phyloP scores from a whole-genome alignment of 2,113 vertebrate species.

The Sinosuthora webbiana region DNA sequence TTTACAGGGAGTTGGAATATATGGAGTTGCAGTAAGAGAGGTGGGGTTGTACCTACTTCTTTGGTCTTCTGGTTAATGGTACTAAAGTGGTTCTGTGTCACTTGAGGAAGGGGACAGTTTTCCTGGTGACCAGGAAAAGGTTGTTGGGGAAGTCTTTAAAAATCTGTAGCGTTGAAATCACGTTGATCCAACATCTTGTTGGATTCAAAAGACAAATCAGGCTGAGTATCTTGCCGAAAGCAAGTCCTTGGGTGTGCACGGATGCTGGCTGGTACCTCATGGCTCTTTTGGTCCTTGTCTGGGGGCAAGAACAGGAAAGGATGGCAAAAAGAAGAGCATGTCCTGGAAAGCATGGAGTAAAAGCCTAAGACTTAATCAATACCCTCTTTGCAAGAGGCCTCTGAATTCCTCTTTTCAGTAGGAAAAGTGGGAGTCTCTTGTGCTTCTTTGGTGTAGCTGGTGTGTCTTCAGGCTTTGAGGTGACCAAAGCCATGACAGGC shows the following conservation, averaged over 20 bases:
- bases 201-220: not conserved
- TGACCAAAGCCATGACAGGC: not conserved
- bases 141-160: not conserved
- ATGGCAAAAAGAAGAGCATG: not conserved
- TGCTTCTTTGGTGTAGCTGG: not conserved
- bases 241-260: not conserved
- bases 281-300: not conserved
- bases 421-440: not conserved
- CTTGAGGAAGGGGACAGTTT: not conserved
- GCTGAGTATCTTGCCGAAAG: not conserved
- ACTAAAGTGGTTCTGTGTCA: not conserved
- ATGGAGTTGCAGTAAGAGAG: not conserved
- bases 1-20: not conserved
- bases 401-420: not conserved
- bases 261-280: not conserved
- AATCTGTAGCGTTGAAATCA: not conserved
- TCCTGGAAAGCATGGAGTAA: not conserved
- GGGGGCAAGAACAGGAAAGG: not conserved
- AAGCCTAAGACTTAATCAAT: not conserved
- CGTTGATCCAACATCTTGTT: not conserved
- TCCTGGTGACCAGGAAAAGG: not conserved
- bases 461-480: not conserved
- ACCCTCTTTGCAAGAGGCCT: not conserved
- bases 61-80: not conserved
- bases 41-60: not conserved